Evolutionary conservation across 2,888 invertebrate species (phyloP).

Genomic region (Acanthopleura granulata): DNA sequence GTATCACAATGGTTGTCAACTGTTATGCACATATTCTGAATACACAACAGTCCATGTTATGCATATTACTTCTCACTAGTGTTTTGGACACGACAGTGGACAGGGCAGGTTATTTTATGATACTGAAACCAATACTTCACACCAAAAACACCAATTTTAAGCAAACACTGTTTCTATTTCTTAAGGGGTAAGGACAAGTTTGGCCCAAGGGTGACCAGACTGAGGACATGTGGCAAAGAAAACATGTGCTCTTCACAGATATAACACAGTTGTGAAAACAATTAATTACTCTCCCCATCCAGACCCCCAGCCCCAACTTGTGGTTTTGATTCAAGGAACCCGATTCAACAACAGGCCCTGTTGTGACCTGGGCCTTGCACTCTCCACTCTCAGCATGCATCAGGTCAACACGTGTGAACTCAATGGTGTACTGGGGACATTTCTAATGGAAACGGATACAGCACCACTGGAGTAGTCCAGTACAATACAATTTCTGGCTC

Average conservation of each 20-base stretch:
- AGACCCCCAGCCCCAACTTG: background rate
- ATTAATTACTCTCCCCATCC: background rate
- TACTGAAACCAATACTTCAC: no score
- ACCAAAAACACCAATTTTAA: no score
- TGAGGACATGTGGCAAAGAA: background rate
- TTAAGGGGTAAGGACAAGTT: no score
- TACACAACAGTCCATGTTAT: no score
- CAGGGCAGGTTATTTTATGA: no score
- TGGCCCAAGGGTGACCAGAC: no score
- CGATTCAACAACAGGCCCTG: background rate
- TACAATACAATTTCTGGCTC: background rate
- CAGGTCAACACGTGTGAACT: slow-evolving; percentile 13
- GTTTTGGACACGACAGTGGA: no score
- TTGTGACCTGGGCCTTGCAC: background rate
- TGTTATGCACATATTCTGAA: no score
- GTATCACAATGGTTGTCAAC: no score
- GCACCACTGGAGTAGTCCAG: background rate
- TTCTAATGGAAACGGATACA: slow-evolving; percentile 2
- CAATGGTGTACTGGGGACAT: background rate
- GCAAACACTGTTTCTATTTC: no score
- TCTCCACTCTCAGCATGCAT: slow-evolving; percentile 8
- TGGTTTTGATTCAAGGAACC: background rate
- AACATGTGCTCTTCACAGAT: background rate
- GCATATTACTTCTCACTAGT: no score
- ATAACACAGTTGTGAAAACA: slow-evolving; percentile 12